phyloP scores from a whole-genome alignment of 2,797 vertebrate genomes.

The Valencia hispanica region DNA sequence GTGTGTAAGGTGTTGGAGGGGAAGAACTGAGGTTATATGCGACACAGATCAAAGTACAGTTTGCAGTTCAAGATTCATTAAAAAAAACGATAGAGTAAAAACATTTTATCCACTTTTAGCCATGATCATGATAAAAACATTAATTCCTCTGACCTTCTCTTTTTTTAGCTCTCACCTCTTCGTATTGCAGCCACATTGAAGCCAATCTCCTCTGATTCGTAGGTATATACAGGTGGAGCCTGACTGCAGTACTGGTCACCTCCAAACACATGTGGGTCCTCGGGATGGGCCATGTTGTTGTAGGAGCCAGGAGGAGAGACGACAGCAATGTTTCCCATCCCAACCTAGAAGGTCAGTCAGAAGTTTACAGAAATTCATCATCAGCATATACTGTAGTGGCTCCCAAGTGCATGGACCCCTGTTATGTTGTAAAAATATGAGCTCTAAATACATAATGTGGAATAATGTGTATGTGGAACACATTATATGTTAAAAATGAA shows the following conservation, averaged over 20 bases:
- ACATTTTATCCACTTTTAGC: slow-evolving; percentile 16
- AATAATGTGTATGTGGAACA: no score
- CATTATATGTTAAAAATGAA: no score
- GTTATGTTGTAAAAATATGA: neutral
- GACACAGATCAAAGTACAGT: slow-evolving; percentile 34
- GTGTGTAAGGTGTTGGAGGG: slow-evolving; percentile 39
- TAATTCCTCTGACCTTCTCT: neutral
- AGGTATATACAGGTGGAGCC: slow-evolving; percentile 61
- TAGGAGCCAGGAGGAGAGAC: slow-evolving; percentile 56
- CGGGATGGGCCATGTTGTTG: slow-evolving; percentile 30
- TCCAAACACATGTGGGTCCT: neutral
- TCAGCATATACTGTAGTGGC: neutral
- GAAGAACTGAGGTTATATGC: slow-evolving; percentile 17
- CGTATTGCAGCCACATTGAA: slow-evolving; percentile 74
- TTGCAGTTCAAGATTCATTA: slow-evolving; percentile 66
- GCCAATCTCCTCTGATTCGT: slow-evolving; percentile 39
- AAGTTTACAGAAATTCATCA: neutral
- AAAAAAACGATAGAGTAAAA: slow-evolving; percentile 46
- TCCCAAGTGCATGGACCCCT: neutral
- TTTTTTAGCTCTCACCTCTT: slow-evolving; percentile 67
- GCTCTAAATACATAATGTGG: no score
- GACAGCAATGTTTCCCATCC: slow-evolving; percentile 51
- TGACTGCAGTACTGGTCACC: neutral
- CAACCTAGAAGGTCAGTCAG: slow-evolving; percentile 28
- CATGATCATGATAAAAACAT: slow-evolving; percentile 9